These are phyloP conservation scores for Hucho hucho DNA, from an alignment of 2,113 vertebrate genomes.

Conservation along the genomic window DNA sequence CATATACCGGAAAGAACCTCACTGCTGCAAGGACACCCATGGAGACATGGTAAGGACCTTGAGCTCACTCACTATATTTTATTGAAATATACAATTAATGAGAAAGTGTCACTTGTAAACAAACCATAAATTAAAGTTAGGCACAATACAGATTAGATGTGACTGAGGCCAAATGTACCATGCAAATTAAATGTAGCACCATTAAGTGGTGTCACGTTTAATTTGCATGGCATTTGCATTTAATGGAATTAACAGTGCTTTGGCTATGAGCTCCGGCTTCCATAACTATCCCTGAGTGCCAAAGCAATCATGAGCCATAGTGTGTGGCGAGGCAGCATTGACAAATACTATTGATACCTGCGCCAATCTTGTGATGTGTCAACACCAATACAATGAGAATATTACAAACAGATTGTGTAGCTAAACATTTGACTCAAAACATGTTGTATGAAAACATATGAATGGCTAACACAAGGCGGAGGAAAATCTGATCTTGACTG, in stretches of 20 bases:
- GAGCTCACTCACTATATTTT: background rate
- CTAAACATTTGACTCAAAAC: background rate
- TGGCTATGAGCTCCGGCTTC: background rate
- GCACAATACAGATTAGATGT: conserved; percentile 17
- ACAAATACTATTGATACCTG: background rate
- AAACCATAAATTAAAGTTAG: conserved; percentile 23
- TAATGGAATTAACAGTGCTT: conserved; percentile 28
- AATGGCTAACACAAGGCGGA: background rate
- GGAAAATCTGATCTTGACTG: too few species aligned
- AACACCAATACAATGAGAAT: background rate
- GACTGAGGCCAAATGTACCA: conserved; percentile 1
- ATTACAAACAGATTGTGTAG: background rate
- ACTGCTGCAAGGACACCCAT: conserved; percentile 78
- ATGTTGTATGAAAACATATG: background rate
- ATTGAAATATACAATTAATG: background rate
- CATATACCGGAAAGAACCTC: conserved; percentile 74
- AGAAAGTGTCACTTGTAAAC: conserved; percentile 14
- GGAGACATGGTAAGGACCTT: conserved; percentile 69
- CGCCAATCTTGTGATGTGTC: background rate
- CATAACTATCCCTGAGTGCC: conserved; percentile 3
- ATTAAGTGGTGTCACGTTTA: conserved; percentile 44
- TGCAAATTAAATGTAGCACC: conserved; percentile 14
- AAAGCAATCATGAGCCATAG: background rate
- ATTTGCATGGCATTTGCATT: conserved; percentile 51
- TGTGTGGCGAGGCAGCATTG: background rate